phyloP scores from a whole-genome alignment of 2,888 invertebrate species.

The Xestia rhomboidea region DNA sequence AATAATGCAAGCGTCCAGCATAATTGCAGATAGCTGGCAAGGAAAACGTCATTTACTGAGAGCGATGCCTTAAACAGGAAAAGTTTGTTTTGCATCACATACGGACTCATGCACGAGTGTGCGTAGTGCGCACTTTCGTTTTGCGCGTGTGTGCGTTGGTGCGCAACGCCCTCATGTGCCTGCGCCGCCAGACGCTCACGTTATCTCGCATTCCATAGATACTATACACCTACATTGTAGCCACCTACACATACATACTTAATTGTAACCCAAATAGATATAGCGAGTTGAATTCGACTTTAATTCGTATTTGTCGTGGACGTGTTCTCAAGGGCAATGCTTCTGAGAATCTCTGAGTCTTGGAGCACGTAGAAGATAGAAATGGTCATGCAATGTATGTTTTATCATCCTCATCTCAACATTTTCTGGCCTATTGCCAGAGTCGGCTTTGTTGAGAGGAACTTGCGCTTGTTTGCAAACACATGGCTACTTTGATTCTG shows the following conservation, averaged over 20 bases:
- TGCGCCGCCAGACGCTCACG: constrained; percentile 73
- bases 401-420: constrained; percentile 37
- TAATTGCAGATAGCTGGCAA: constrained; percentile 47
- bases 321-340: constrained; percentile 55
- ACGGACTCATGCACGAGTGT: constrained; percentile 54
- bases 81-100: constrained; percentile 69
- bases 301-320: constrained; percentile 48
- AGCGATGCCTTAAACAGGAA: constrained; percentile 69
- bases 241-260: constrained; percentile 68
- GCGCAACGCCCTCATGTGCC: constrained; percentile 70
- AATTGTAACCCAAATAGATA: constrained; percentile 71
- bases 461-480: constrained; percentile 35
- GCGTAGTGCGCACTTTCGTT: constrained; percentile 68
- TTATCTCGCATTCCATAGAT: constrained; percentile 72
- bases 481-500: constrained; percentile 22
- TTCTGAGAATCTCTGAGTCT: constrained; percentile 29
- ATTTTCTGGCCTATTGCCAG: constrained; percentile 41
- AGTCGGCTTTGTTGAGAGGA: constrained; percentile 33
- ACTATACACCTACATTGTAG: constrained; percentile 71
- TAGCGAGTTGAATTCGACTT: constrained; percentile 49
- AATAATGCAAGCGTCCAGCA: constrained; percentile 54
- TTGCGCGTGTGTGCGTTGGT: constrained; percentile 68
- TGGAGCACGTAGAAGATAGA: constrained; percentile 36
- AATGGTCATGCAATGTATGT: constrained; percentile 47
- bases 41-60: constrained; percentile 61